Base-by-base conservation (phyloP, 2,888 invertebrate genomes). In the Eupithecia inturbata region DNA sequence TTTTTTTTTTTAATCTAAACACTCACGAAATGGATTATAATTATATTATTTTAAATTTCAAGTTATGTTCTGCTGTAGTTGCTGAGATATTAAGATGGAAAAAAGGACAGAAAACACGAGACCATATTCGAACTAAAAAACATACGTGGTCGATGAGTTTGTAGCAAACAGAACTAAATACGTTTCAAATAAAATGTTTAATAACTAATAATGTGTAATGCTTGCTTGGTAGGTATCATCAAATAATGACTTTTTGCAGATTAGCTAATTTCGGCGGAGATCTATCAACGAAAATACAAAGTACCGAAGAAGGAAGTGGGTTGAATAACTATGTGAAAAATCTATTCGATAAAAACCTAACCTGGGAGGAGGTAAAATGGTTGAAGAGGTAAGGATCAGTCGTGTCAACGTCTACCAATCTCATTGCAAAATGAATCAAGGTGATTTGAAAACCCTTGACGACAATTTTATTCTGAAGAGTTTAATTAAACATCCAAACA, bases 281-380 rank as follows among this genome's bases (percentile, higher is more conserved):
- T 39, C 80, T 95, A 33, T 89, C 94, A 41, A 91, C 91, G 3
- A 94, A 94, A 85, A 94, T 95, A 76, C 91, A 89, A 60, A 95
- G 83, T 62, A 87, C 95, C 0, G 90, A 89, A n/a, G 91, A 91
- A 41, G 96, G 96, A 14, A 98, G 98, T 0, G 97, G 97, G 1
- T 94, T 99, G 57, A 97, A 96, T 83, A 96, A 96, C 81, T 98
- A 98, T 82, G 97, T 98, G 0, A 94, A 95, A 45, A 95, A 95
- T 73, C 94, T 98, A 77, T 97, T 98, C 83, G 98, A 99, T 88
- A 95, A 96, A 74, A 95, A 97, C 1, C 88, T 99, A 26, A 96
- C 96, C 1, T 99, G 99, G 99, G 92, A 96, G n/a, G 98, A 98
- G 82, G 95, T 99, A 0, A 93, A 95, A 75, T 99, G 98, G 99